Evolutionary conservation across 2,888 invertebrate genomes (phyloP), one percentile per base, ranked within the genome.

Genomic region (Trissolcus japonicus): DNA sequence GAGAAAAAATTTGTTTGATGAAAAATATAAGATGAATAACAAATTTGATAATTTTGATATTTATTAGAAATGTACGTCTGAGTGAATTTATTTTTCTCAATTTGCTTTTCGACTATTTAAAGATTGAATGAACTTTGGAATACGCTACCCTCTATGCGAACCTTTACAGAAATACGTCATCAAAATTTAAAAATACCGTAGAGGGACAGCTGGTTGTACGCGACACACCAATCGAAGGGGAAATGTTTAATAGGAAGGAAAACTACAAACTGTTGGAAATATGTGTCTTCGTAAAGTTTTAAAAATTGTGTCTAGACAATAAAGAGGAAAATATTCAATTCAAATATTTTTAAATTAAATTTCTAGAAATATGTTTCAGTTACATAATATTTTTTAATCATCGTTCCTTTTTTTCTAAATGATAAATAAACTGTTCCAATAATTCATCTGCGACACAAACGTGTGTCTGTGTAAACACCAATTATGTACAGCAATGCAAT

Each of bases 171-270:
- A 61, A 71, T 71, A 71, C 71, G 71, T 76, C 76, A 76, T 76
- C 71, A 71, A 76, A 76, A 76, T 76, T 65, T 76, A 76, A 76
- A 76, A 76, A 76, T 76, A 76, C 61, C 76, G 29, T 56, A 62
- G 65, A 65, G 76, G 66, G 71, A 76, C 76, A 71, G 76, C 76
- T 76, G 76, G 59, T 55, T 29, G 46, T 68, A 68, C 65, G 55
- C 25, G 25, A 4, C 25, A 25, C 25, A 51, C 43, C 53, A 69
- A 65, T 69, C 60, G 69, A 65, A 65, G 76, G 69, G 76, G 69
- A 76, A 76, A 19, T 60, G 65, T 65, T 66, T 69, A 61, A 76
- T 56, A 63, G 57, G 57, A 55, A 55, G 68, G 54, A 68, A 75
- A 75, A 59, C 67, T 68, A 62, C 56, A 16, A 57, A 55, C 55